Evolutionary conservation across 2,888 invertebrate genomes (phyloP).

Genomic region (Leptothorax acervorum): DNA sequence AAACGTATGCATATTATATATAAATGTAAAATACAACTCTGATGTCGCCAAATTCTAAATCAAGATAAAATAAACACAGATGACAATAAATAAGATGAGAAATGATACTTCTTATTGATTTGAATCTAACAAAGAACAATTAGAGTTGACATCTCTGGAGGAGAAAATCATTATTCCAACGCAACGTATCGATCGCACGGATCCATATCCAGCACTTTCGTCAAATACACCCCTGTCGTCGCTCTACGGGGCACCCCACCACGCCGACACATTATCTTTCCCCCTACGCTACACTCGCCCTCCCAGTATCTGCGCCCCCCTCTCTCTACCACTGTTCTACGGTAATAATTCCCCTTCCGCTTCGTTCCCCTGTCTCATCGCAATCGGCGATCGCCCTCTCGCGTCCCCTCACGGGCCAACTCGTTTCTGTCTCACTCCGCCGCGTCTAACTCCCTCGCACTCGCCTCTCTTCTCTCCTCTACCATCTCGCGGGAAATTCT

Average conservation of each 20-base stretch:
- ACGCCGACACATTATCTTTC: constrained; percentile 28
- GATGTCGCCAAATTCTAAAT: neutral
- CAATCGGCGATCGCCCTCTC: neutral
- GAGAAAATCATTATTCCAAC: constrained; percentile 15
- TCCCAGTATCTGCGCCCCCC: neutral
- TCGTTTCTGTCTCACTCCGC: constrained; percentile 15
- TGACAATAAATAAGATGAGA: neutral
- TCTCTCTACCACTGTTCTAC: neutral
- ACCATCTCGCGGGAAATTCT: neutral
- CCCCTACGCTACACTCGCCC: neutral
- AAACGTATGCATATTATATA: too few species aligned
- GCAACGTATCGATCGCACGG: constrained; percentile 56
- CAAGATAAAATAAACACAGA: neutral
- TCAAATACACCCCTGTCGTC: constrained; percentile 61
- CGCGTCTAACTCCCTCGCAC: neutral
- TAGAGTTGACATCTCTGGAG: neutral
- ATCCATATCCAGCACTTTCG: neutral
- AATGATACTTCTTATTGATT: neutral
- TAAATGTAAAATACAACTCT: neutral
- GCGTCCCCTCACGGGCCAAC: neutral
- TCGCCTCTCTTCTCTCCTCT: neutral
- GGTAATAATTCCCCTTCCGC: constrained; percentile 26
- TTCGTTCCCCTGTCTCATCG: neutral
- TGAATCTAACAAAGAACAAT: neutral
- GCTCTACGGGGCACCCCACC: constrained; percentile 55